Conservation (phyloP, 2,797 vertebrate genomes). For the Argentina silus region DNA sequence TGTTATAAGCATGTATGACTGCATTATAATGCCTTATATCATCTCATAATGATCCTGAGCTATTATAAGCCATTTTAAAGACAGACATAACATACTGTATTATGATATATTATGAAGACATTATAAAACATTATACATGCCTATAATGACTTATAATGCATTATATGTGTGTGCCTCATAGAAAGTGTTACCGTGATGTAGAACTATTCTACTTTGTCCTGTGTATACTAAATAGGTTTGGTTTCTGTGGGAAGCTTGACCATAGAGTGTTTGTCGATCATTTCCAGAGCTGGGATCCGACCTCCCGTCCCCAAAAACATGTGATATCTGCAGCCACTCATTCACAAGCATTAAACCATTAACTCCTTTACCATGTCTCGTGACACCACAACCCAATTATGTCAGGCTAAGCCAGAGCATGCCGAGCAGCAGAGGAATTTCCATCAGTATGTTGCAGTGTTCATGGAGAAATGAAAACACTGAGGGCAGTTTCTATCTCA, state of each 20-base stretch:
- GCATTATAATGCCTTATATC: too few relatives aligned
- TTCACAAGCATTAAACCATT: conserved; percentile 55
- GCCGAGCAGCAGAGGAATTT: conserved; percentile 16
- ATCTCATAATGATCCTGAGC: too few relatives aligned
- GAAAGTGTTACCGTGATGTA: too few relatives aligned
- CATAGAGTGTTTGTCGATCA: conserved; percentile 20
- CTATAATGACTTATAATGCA: too few relatives aligned
- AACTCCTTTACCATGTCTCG: conserved; percentile 42
- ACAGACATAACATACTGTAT: too few relatives aligned
- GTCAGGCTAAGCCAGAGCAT: conserved; percentile 13
- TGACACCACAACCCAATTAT: conserved; percentile 46
- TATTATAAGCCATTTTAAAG: too few relatives aligned
- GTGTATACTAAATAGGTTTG: background rate
- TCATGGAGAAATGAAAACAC: conserved; percentile 8
- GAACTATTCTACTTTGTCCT: background rate
- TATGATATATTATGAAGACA: too few relatives aligned
- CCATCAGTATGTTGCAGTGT: conserved; percentile 9
- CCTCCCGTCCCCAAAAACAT: conserved; percentile 31
- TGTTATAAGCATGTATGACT: too few relatives aligned
- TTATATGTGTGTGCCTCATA: too few relatives aligned
- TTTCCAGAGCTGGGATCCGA: conserved; percentile 26
- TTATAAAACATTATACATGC: too few relatives aligned
- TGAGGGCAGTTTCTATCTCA: background rate
- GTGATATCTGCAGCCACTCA: conserved; percentile 44
- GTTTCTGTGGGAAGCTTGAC: background rate